Base-by-base conservation (phyloP, 2,888 invertebrate species). In the Xestia rhomboidea region DNA sequence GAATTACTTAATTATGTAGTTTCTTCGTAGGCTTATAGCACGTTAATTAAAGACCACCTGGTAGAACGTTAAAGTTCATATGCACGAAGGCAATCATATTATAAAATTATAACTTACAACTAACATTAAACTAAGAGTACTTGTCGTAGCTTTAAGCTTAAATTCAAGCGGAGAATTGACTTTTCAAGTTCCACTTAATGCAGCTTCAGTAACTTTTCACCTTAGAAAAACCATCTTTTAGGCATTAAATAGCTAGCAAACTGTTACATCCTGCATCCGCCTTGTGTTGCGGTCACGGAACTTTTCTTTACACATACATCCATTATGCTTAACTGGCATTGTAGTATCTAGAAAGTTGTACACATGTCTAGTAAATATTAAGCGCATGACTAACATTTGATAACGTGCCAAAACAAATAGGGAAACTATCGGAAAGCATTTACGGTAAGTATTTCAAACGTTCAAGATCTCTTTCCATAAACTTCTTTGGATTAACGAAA, bases 391-490 rank as follows among this genome's bases (percentile, higher is more conserved):
- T 83, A 87, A 82, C 69, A 80, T 84, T 88, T 87, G 85, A 82
- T 89, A 86, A 81, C 57, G 63, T 83, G 85, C 86, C 82, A 86
- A 87, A 85, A 79, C 79, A 79, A 81, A 81, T 69, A 89, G 83
- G 74, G 85, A 82, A 88, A 87, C 82, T 67, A 64, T 78, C 74
- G 72, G 87, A 77, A 78, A 87, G 76, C 66, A 66, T 72, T 73
- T 76, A 73, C 73, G 62, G 54, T 86, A 64, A 44, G 66, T 75
- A 87, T 84, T 85, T 76, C 76, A 82, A 87, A 86, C 88, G 90
- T 90, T 92, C 90, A 51, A 89, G 84, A 84, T 85, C 82, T 85
- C 85, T 86, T 83, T 60, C 86, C 15, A 79, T 71, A 84, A 41
- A 34, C 81, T 88, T 90, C 87, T 82, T 86, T 88, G 85, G 72